Percentiles rank a stretch among this genome's conserved stretches.
phyloP scores from a whole-genome alignment of 2,888 invertebrate genomes.

The Sarcophaga variegata region DNA sequence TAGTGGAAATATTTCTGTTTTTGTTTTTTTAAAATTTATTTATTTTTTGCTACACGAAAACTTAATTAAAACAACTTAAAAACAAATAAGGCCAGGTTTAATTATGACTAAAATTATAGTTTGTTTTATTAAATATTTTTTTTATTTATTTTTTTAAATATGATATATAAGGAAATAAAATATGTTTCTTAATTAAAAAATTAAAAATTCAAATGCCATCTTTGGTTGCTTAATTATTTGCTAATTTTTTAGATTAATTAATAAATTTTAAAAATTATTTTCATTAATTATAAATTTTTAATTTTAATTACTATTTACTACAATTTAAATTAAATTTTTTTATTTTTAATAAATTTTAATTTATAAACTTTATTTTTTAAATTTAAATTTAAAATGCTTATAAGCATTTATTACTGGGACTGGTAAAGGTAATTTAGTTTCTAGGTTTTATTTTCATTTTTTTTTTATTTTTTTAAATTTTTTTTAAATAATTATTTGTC shows the following conservation, averaged over 20 bases:
- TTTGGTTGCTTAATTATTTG: constrained; percentile 68
- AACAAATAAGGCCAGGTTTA: constrained; percentile 67
- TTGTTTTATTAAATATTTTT: background rate
- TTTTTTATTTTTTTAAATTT: constrained; percentile 3
- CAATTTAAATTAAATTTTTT: constrained; percentile 22
- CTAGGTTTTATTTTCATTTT: constrained; percentile 7
- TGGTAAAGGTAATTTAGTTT: background rate
- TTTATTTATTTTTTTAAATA: background rate
- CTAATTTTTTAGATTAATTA: constrained; percentile 29
- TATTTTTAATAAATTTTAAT: background rate
- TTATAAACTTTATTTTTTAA: background rate
- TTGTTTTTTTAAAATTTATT: constrained; percentile 10
- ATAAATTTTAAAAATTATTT: too few species aligned
- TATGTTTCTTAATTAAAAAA: constrained; percentile 2
- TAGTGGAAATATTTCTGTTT: background rate
- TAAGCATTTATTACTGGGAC: constrained; percentile 57
- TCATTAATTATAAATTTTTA: constrained; percentile 14
- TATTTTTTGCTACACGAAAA: constrained; percentile 41
- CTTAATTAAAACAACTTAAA: constrained; percentile 60
- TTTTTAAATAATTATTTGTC: constrained; percentile 44
- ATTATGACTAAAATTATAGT: constrained; percentile 54
- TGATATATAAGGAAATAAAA: background rate
- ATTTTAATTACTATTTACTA: constrained; percentile 56
- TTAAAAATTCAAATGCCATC: constrained; percentile 65
- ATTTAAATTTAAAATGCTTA: constrained; percentile 40